These are phyloP conservation scores for Enteromius thamalakanensis DNA, from an alignment of 2,797 vertebrate genomes.

Conservation along the genomic window DNA sequence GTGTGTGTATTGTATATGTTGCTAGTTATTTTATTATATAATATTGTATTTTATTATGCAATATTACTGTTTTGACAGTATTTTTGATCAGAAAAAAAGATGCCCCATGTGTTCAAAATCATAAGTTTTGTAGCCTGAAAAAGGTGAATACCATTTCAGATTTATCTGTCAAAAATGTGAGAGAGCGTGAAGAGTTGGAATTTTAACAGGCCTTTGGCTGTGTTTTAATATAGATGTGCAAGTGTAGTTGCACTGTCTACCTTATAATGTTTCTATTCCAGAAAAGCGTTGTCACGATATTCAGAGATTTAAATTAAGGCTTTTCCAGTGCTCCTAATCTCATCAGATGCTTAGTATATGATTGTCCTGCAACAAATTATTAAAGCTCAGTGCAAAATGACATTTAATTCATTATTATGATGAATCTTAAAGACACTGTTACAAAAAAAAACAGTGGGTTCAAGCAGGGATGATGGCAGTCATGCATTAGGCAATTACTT, in stretches of 20 bases:
- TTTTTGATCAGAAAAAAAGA: not conserved
- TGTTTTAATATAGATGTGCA: slow-evolving; percentile 52
- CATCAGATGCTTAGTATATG: not conserved
- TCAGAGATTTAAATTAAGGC: not conserved
- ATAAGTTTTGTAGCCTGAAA: slow-evolving; percentile 26
- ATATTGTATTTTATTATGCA: too few species aligned
- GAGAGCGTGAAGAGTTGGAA: slow-evolving; percentile 46
- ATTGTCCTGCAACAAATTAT: not conserved
- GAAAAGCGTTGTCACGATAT: not conserved
- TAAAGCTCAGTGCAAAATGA: not conserved
- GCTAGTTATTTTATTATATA: too few species aligned
- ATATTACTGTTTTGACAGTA: not conserved
- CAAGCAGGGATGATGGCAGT: slow-evolving; percentile 15
- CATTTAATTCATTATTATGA: slow-evolving; percentile 17
- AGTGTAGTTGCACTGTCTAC: slow-evolving; percentile 32
- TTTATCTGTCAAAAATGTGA: slow-evolving; percentile 53
- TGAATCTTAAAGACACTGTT: slow-evolving; percentile 5
- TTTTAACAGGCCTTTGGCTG: slow-evolving; percentile 45
- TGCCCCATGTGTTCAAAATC: not conserved
- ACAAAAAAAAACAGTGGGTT: not conserved
- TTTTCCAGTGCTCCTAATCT: slow-evolving; percentile 11
- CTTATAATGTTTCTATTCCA: slow-evolving; percentile 33
- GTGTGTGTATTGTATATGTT: too few species aligned
- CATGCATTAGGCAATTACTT: slow-evolving; percentile 42
- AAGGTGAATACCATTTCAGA: slow-evolving; percentile 37